Percentiles rank a stretch among this genome's conserved stretches.
Evolutionary conservation across 2,888 invertebrate species (phyloP).

Genomic region (Dynastes tityus): DNA sequence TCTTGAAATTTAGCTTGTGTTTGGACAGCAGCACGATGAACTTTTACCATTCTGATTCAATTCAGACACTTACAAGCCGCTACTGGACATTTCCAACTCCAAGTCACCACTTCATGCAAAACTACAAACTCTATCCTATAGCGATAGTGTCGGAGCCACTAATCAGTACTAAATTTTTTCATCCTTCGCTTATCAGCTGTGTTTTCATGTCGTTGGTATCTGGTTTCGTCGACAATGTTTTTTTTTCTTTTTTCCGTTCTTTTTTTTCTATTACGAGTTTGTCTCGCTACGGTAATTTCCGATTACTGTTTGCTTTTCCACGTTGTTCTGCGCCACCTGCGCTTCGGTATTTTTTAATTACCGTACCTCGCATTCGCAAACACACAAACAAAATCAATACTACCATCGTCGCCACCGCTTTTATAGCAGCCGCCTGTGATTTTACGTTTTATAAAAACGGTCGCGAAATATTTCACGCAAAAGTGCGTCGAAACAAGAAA

Average conservation of each 20-base stretch:
- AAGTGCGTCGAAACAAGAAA: not conserved
- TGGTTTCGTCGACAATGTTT: conserved; percentile 13
- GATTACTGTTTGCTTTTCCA: conserved; percentile 39
- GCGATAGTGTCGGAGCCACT: not conserved
- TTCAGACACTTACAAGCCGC: no score
- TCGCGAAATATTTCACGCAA: conserved; percentile 18
- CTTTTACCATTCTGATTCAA: no score
- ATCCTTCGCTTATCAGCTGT: not conserved
- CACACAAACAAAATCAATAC: conserved; percentile 39
- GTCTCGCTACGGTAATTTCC: conserved; percentile 40
- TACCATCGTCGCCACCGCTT: not conserved
- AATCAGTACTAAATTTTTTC: conserved; percentile 1
- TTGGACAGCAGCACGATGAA: no score
- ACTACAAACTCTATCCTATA: not conserved
- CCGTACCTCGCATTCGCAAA: conserved; percentile 30
- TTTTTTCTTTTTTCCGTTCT: not conserved
- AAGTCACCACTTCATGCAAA: no score
- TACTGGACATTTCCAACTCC: no score
- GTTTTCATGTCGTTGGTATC: not conserved
- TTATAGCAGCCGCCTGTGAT: not conserved
- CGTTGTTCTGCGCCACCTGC: conserved; percentile 37
- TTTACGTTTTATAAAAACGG: conserved; percentile 17
- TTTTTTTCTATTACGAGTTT: conserved; percentile 15
- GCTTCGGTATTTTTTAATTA: conserved; percentile 41
- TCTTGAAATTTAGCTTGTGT: no score